Conservation (phyloP, 2,113 vertebrate genomes). For the Pygoscelis adeliae region DNA sequence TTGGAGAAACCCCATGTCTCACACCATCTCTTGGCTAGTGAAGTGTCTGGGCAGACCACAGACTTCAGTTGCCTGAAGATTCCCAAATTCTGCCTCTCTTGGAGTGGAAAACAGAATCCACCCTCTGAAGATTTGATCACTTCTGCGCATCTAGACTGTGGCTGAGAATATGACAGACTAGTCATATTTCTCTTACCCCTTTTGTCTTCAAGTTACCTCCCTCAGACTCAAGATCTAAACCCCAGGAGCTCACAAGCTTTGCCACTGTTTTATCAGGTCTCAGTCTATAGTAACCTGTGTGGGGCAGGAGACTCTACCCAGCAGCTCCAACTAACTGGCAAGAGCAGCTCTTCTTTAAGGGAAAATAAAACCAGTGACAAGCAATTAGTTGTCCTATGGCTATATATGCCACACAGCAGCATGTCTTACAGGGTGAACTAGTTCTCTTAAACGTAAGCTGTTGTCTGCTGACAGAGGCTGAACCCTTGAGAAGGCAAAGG, state of each 20-base stretch:
- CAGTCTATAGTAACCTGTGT: not conserved
- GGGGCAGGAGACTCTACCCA: not conserved
- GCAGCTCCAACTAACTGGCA: not conserved
- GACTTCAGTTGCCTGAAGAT: not conserved
- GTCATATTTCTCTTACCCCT: not conserved
- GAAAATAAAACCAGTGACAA: not conserved
- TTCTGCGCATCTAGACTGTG: not conserved
- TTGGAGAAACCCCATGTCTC: not conserved
- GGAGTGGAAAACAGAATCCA: not conserved
- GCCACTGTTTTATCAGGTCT: not conserved
- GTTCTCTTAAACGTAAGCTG: not conserved
- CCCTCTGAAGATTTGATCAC: not conserved
- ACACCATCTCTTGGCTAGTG: not conserved
- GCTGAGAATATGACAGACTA: accelerated
- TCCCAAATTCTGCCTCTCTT: not conserved
- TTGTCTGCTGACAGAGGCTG: not conserved
- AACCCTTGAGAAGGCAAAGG: not conserved
- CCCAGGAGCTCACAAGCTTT: not conserved
- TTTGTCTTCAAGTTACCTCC: not conserved
- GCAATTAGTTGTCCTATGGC: not conserved
- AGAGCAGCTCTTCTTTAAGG: not conserved
- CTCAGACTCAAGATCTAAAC: not conserved
- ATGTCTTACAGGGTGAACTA: not conserved
- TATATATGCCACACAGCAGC: not conserved
- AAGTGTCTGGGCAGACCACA: not conserved